Evolutionary conservation across 2,113 vertebrate genomes (phyloP), one percentile per base, ranked within the genome.

Genomic region (Illadopsis cleaveri): DNA sequence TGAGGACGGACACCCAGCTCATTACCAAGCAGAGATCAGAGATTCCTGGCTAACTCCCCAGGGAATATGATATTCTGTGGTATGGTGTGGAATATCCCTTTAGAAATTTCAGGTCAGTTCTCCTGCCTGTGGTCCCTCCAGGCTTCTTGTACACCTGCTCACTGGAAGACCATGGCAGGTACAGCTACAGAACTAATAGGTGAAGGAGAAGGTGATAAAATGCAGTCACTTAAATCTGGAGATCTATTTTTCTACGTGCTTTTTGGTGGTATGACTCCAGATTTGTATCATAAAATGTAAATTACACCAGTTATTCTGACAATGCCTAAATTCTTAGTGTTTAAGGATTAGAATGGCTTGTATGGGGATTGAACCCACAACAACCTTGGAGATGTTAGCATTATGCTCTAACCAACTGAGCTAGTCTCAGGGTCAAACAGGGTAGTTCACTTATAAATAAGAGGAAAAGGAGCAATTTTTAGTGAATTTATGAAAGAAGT

Each of bases 1-100:
- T 60, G 28, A 16, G 27, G 28, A n/a, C 1, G 0, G 3, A 60
- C 20, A 33, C 16, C 9, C 45, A 53, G 37, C 15, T 11, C 0
- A 0, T 45, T 60, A 28, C 28, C 11, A 11, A 40, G 33, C 9
- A 75, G 38, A 53, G 20, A 31, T 31, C 24, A 53, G 30, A 6
- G 9, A 38, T n/a, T 82, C 30, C 51, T 66, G 15, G 37, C 15
- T 37, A 58, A 30, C 33, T 81, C 45, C 33, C 16, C 51, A 51
- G 15, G 0, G 1, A 81, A 44, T 50, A 33, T 14, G 60, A 44
- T 5, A 38, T 73, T 37, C 37, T 44, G 4, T 31, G 58, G 22
- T 28, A 35, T 18, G 50, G 18, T 28, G 25, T 22, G 25, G 25
- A 80, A 56, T 15, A 56, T 12, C 5, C 9, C 21, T 57, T 57